Percentiles rank a stretch among this genome's conserved stretches.
phyloP scores from a whole-genome alignment of 2,113 vertebrate species.

The Elephas maximus region DNA sequence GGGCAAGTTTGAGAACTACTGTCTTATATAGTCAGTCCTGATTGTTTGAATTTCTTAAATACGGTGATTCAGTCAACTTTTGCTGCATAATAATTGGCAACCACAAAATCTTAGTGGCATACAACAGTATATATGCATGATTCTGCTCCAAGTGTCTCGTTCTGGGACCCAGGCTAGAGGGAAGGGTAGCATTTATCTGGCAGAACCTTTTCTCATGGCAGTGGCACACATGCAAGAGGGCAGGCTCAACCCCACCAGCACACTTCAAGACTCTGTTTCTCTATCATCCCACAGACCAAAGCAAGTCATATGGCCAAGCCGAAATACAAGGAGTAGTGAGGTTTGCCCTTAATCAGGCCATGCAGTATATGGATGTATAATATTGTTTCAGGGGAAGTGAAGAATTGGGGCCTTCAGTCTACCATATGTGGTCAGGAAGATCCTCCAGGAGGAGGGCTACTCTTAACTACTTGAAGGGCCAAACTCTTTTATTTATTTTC shows the following conservation, averaged over 20 bases:
- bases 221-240: neutral
- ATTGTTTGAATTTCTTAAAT: slow-evolving; percentile 33
- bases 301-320: neutral
- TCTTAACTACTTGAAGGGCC: neutral
- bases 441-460: neutral
- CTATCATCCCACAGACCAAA: neutral
- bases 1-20: neutral
- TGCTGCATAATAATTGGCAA: slow-evolving; percentile 37
- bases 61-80: slow-evolving; percentile 1
- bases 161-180: neutral
- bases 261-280: slow-evolving; percentile 36
- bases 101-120: slow-evolving; percentile 38
- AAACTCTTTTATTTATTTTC: neutral
- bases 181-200: neutral
- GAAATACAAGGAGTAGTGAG: neutral
- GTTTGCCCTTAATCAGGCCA: neutral
- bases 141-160: neutral
- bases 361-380: neutral
- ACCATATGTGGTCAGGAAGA: neutral
- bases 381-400: neutral
- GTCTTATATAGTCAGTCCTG: neutral
- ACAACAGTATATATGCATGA: slow-evolving; percentile 11
- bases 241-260: neutral
- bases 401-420: neutral
- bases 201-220: neutral